Base-by-base conservation (phyloP, 1,140 invertebrate genomes). In the Papilio dardanus region DNA sequence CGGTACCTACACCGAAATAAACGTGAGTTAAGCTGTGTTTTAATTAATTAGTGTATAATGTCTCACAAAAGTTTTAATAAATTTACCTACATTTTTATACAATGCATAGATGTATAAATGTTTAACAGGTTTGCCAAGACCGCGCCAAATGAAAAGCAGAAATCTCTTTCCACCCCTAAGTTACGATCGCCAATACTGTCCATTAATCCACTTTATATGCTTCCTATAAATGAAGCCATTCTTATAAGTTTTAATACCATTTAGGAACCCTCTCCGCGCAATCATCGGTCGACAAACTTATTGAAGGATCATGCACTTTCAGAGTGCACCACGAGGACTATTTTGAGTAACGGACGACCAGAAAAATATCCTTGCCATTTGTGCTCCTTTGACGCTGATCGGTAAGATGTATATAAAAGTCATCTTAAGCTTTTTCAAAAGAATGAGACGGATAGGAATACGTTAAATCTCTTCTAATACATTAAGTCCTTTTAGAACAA, bases 301-400 rank as follows among this genome's bases (percentile, higher is more conserved):
- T 46, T 83, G 12, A 80, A 87, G 67, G 73, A 78, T 58, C n/a
- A 71, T 19, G 31, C 54, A 58, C 16, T 75, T 31, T 76, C 82
- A 30, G 50, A 80, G 71, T 62, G 74, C 40, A 74, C 14, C 28
- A 75, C 40, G 3, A 76, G 67, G 33, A 83, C 76, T 4, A 19
- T 71, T 3, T 8, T 79, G 1, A 76, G 65, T 16, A 81, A 84
- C 1, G 28, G 33, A 0, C 74, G 71, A 16, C 85, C 83, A 30
- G 89, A 92, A 37, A 84, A 76, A 0, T 92, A 84, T 69, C 78
- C 76, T 0, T 92, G 90, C 71, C 90, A 92, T 71, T 71, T 92
- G 12, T 92, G 90, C 69, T 76, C 79, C 1, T 90, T 91, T 77
- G 88, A 89, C 35, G 85, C 89, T 74, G 89, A 92, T 78, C 79